Evolutionary conservation across 30 jellyfish, hydroid and myxozoan species (phyloP).

Genomic region (Rhopilema esculentum): DNA sequence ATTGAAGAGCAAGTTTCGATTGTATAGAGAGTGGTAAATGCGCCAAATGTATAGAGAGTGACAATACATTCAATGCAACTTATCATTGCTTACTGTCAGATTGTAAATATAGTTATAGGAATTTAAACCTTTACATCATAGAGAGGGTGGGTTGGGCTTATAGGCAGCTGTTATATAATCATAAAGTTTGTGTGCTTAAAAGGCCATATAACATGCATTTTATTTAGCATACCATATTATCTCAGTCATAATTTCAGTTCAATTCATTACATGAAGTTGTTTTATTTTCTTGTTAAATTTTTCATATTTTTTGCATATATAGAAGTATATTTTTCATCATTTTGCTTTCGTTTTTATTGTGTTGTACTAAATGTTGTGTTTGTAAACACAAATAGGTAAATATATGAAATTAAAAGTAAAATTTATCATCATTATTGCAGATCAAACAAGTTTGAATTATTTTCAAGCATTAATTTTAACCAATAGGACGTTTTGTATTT

Average conservation of each 20-base stretch:
- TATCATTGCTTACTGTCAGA: neutral
- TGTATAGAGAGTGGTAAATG: neutral
- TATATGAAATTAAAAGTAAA: neutral
- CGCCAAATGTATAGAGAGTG: constrained; percentile 5
- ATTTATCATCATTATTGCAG: no score
- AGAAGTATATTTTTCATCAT: neutral
- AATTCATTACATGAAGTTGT: neutral
- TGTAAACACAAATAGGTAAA: neutral
- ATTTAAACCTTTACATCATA: neutral
- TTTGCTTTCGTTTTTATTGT: neutral
- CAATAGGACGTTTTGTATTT: no score
- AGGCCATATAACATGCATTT: neutral
- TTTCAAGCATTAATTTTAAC: no score
- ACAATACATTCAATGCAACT: neutral
- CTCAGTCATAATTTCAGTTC: neutral
- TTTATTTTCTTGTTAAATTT: neutral
- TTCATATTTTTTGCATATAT: neutral
- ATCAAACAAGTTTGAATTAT: no score
- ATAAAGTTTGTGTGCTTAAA: neutral
- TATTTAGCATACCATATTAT: neutral
- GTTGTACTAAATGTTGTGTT: neutral
- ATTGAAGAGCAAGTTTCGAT: constrained; percentile 39
- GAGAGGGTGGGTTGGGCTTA: neutral
- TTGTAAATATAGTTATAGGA: neutral
- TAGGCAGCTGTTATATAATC: neutral